Percentiles rank a stretch among this genome's conserved stretches.
Conservation (phyloP, 2,888 invertebrate species). For the Pristionchus exspectatus region DNA sequence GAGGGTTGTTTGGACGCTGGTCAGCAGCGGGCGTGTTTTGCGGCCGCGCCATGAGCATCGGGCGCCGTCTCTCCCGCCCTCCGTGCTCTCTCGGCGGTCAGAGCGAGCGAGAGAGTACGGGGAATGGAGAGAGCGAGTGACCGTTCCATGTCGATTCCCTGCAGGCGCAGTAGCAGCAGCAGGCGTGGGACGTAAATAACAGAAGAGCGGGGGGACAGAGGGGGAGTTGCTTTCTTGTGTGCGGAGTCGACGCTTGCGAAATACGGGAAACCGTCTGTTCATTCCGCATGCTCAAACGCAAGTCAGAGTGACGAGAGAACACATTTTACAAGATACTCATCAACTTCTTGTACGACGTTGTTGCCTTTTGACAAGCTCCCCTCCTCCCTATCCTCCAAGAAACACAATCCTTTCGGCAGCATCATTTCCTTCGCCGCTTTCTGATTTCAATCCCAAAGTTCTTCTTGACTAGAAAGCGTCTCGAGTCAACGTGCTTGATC, state of each 20-base stretch:
- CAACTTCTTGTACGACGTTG: too few species aligned
- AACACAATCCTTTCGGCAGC: not conserved
- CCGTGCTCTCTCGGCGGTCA: not conserved
- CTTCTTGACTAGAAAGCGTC: not conserved
- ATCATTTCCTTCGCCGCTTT: not conserved
- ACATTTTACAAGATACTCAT: too few species aligned
- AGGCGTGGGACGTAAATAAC: constrained; percentile 4
- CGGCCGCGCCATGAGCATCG: not conserved
- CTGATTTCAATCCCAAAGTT: not conserved
- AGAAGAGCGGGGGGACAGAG: not conserved
- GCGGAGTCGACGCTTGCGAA: not conserved
- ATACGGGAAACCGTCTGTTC: too few species aligned
- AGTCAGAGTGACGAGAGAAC: too few species aligned
- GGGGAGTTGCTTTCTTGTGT: not conserved
- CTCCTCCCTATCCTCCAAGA: not conserved
- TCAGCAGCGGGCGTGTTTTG: constrained; percentile 37
- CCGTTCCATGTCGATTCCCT: not conserved
- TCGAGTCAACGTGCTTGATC: not conserved
- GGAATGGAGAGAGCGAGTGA: not conserved
- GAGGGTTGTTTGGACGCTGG: constrained; percentile 38
- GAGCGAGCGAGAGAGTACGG: not conserved
- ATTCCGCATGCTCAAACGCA: too few species aligned
- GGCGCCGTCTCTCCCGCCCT: not conserved
- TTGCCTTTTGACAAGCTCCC: too few species aligned
- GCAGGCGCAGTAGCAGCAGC: not conserved